phyloP scores from a whole-genome alignment of 2,888 invertebrate genomes.

The Camptogramma bilineatum region DNA sequence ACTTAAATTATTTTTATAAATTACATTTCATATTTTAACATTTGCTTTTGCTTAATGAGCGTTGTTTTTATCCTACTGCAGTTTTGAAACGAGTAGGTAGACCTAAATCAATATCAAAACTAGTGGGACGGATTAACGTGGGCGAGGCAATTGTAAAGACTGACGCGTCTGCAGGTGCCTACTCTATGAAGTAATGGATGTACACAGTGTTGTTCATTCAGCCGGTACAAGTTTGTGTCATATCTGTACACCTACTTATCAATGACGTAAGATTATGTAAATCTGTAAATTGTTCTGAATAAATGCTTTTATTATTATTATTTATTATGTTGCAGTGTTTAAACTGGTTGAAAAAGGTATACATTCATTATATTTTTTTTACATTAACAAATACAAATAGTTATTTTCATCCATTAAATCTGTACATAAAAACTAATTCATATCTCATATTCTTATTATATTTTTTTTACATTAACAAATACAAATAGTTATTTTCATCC shows the following conservation, averaged over 20 bases:
- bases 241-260: slow-evolving; percentile 37
- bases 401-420: too few relatives aligned
- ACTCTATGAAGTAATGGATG: slow-evolving; percentile 38
- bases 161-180: slow-evolving; percentile 44
- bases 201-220: slow-evolving; percentile 38
- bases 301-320: too few relatives aligned
- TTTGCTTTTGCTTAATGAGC: background rate
- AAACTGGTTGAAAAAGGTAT: too few relatives aligned
- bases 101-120: slow-evolving; percentile 37
- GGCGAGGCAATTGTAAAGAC: slow-evolving; percentile 39
- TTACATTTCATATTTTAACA: background rate
- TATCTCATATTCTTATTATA: too few relatives aligned
- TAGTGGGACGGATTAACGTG: slow-evolving; percentile 36
- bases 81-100: slow-evolving; percentile 25
- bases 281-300: too few relatives aligned
- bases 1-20: too few relatives aligned
- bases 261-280: slow-evolving; percentile 15
- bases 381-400: too few relatives aligned
- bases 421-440: too few relatives aligned
- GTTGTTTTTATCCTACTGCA: background rate
- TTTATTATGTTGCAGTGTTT: too few relatives aligned
- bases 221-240: slow-evolving; percentile 37
- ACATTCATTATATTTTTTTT: too few relatives aligned
- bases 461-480: too few relatives aligned
- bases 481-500: too few relatives aligned